Conservation (phyloP, 2,888 invertebrate genomes). For the Proisotoma minuta region DNA sequence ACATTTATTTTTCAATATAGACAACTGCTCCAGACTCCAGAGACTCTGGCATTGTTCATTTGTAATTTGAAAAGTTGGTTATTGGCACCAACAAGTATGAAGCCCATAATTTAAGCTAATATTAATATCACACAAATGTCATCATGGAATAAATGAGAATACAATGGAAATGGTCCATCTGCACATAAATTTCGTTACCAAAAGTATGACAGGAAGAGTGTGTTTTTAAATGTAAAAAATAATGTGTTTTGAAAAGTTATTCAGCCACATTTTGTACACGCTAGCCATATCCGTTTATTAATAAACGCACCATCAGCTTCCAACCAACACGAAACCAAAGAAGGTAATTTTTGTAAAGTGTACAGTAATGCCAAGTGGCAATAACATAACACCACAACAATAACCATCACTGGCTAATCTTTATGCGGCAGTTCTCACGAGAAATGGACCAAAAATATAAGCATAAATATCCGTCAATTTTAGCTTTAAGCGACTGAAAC, state of each 20-base stretch:
- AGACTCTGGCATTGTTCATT: too few relatives aligned
- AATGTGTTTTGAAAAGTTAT: not conserved
- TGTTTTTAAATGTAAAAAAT: constrained; percentile 1
- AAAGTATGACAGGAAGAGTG: not conserved
- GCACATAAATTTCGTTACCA: constrained; percentile 1
- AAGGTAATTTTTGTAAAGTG: not conserved
- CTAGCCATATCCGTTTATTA: constrained; percentile 4
- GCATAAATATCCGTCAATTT: too few relatives aligned
- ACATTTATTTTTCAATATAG: too few relatives aligned
- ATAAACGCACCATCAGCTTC: not conserved
- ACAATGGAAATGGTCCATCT: constrained; percentile 1
- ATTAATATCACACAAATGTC: not conserved
- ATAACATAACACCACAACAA: not conserved
- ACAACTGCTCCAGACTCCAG: too few relatives aligned
- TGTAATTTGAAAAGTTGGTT: not conserved
- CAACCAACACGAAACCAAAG: not conserved
- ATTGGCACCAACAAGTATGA: not conserved
- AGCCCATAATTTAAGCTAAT: not conserved
- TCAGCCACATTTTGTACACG: not conserved
- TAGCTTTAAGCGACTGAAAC: too few relatives aligned
- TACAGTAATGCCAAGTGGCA: not conserved
- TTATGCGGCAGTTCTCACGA: not conserved
- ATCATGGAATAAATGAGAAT: constrained; percentile 2
- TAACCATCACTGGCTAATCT: not conserved
- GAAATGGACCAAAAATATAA: constrained; percentile 2